These are phyloP conservation scores for Strigops habroptila DNA, from an alignment of 2,113 vertebrate genomes.

Conservation along the genomic window DNA sequence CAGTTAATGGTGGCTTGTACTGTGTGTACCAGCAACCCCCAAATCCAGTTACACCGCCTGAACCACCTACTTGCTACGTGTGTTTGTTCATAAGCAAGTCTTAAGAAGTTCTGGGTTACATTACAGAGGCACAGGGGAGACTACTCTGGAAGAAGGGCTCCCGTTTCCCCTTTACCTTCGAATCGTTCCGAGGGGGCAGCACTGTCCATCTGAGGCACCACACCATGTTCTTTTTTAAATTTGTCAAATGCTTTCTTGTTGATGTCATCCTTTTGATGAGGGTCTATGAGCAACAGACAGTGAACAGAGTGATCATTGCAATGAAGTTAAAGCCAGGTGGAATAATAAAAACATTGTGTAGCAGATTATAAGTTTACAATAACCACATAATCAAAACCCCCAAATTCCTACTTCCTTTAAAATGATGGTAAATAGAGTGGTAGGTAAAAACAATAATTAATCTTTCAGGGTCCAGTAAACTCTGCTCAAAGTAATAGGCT, in stretches of 20 bases:
- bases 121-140: neutral
- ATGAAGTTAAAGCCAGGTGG: neutral
- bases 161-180: constrained; percentile 77
- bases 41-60: neutral
- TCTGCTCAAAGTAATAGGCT: neutral
- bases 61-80: neutral
- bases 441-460: neutral
- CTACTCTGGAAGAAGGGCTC: neutral
- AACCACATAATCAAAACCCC: neutral
- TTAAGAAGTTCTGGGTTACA: neutral
- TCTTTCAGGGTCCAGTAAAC: neutral
- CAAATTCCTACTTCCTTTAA: neutral
- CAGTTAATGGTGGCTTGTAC: neutral
- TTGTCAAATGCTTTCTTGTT: constrained; percentile 98
- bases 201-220: constrained; percentile 85
- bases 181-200: constrained; percentile 92
- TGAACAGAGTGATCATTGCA: neutral
- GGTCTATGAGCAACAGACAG: constrained; percentile 75
- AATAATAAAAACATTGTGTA: neutral
- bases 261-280: constrained; percentile 93
- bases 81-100: neutral
- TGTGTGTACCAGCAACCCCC: neutral
- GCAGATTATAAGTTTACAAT: neutral
- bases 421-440: neutral
- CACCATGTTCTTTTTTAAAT: constrained; percentile 92